Evolutionary conservation across 2,888 invertebrate species (phyloP).

Genomic region (Auanema sp.): DNA sequence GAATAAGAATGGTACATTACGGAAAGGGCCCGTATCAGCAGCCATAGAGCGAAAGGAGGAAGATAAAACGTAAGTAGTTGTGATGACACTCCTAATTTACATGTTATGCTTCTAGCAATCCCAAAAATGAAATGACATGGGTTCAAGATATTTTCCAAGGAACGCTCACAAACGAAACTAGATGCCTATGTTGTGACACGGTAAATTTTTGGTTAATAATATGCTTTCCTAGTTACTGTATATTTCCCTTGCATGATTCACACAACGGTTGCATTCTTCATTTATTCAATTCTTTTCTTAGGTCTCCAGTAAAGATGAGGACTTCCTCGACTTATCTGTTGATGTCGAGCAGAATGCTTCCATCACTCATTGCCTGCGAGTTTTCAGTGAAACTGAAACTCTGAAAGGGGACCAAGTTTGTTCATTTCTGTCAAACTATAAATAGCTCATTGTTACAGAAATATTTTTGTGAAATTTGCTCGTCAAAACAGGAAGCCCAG

Average conservation of each 20-base stretch:
- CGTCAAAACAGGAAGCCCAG: constrained; percentile 53
- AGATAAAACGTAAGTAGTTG: constrained; percentile 7
- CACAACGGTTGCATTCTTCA: neutral
- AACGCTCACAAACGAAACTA: constrained; percentile 95
- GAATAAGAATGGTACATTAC: constrained; percentile 32
- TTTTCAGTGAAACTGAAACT: constrained; percentile 85
- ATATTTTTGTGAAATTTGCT: constrained; percentile 48
- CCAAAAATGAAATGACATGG: constrained; percentile 83
- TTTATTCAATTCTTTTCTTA: constrained; percentile 54
- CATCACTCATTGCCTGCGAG: constrained; percentile 94
- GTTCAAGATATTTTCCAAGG: constrained; percentile 99
- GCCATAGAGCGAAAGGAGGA: constrained; percentile 18
- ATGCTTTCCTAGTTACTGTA: neutral
- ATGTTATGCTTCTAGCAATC: neutral
- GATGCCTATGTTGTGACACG: constrained; percentile 98
- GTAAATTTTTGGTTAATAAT: constrained; percentile 69
- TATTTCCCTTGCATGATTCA: neutral
- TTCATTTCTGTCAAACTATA: constrained; percentile 2
- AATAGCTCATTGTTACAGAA: constrained; percentile 25
- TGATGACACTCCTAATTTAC: neutral
- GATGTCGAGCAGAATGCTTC: constrained; percentile 99
- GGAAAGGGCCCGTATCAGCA: constrained; percentile 28
- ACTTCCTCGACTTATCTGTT: constrained; percentile 96
- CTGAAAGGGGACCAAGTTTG: constrained; percentile 86
- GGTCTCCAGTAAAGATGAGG: constrained; percentile 95